Evolutionary conservation across 2,797 vertebrate genomes (phyloP).

Genomic region (Buceros bicornis): DNA sequence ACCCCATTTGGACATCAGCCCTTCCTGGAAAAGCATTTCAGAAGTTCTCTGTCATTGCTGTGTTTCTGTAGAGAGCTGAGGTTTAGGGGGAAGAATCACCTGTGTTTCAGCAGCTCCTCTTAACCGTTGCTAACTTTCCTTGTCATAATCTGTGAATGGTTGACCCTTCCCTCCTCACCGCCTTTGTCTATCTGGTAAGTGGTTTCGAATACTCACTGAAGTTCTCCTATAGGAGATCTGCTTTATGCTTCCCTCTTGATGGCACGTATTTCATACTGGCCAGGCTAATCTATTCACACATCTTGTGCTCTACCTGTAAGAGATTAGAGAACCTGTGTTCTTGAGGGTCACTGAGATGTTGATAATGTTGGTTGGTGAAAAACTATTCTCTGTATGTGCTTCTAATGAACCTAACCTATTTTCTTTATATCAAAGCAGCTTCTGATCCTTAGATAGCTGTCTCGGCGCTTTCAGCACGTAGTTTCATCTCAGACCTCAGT

Average conservation of each 20-base stretch:
- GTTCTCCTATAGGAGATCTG: background rate
- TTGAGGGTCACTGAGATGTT: background rate
- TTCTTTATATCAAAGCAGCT: background rate
- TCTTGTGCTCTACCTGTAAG: background rate
- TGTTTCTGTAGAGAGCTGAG: background rate
- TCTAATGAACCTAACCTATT: background rate
- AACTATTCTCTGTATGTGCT: background rate
- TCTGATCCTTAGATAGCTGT: background rate
- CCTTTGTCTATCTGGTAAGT: background rate
- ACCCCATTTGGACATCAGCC: too few relatives aligned
- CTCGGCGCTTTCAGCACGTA: background rate
- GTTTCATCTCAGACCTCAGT: background rate
- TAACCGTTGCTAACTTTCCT: background rate
- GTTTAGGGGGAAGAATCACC: background rate
- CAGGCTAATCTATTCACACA: background rate
- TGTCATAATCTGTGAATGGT: background rate
- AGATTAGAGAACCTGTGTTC: background rate
- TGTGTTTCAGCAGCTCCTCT: background rate
- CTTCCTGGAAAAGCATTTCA: background rate
- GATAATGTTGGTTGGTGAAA: background rate
- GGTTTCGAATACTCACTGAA: background rate
- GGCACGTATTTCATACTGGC: accelerated
- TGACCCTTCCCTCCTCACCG: conserved; percentile 1
- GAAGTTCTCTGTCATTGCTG: background rate
- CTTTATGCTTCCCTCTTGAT: background rate